These are phyloP conservation scores for Zophobas atratus DNA, from an alignment of 1,140 invertebrate genomes.

Conservation along the genomic window DNA sequence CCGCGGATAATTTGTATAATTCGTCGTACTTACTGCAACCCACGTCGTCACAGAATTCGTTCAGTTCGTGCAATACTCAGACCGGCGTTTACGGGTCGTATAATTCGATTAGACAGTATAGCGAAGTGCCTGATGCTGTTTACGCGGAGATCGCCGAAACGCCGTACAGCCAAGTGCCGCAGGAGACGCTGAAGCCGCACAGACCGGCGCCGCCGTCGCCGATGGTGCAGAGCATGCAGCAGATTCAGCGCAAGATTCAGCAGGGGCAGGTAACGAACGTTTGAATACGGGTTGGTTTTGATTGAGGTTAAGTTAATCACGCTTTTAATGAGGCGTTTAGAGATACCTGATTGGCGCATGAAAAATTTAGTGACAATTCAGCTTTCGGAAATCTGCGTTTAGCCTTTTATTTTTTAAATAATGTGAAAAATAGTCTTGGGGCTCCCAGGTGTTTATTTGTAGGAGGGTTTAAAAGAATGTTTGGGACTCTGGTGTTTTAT, in stretches of 20 bases:
- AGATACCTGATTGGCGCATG: too few relatives aligned
- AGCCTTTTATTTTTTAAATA: too few relatives aligned
- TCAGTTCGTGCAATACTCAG: conserved; percentile 42
- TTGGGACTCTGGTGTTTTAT: background rate
- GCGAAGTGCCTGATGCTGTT: conserved; percentile 60
- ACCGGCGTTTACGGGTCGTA: conserved; percentile 16
- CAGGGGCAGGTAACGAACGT: conserved; percentile 61
- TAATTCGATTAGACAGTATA: conserved; percentile 59
- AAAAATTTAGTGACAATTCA: too few relatives aligned
- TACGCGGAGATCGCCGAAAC: conserved; percentile 66
- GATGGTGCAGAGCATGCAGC: conserved; percentile 65
- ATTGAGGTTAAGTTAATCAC: background rate
- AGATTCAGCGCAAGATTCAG: conserved; percentile 66
- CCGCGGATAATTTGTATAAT: conserved; percentile 59
- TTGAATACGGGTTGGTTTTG: background rate
- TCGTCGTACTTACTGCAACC: conserved; percentile 60
- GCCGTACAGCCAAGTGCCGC: conserved; percentile 64
- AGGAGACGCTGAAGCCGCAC: conserved; percentile 63
- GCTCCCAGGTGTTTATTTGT: too few relatives aligned
- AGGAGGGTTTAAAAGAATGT: too few relatives aligned
- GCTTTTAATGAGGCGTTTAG: background rate
- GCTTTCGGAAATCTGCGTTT: too few relatives aligned
- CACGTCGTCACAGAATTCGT: conserved; percentile 29
- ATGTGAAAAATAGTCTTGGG: too few relatives aligned
- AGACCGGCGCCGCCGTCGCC: conserved; percentile 66